Evolutionary conservation across 2,888 invertebrate genomes (phyloP).

Genomic region (Drosophila vallismaia): DNA sequence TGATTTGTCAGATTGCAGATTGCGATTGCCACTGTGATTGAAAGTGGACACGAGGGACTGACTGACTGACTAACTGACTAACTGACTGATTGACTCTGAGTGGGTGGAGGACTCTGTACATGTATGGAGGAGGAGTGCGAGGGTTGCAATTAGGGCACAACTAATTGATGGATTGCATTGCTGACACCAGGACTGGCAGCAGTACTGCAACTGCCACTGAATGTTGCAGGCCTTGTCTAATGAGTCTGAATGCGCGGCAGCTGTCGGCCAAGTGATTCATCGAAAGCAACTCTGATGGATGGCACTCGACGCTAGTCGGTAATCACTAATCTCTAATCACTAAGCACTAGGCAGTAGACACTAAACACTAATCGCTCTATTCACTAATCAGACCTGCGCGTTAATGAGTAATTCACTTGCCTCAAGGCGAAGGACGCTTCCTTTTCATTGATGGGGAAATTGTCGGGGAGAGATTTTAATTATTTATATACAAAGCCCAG

Average conservation of each 20-base stretch:
- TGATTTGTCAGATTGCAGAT: slow-evolving; percentile 52
- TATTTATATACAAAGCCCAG: not conserved
- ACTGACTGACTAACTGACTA: slow-evolving; percentile 14
- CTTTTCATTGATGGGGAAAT: not conserved
- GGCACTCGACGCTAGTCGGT: slow-evolving; percentile 31
- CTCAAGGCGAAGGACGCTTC: not conserved
- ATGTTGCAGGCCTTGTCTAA: slow-evolving; percentile 6
- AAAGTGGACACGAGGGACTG: slow-evolving; percentile 35
- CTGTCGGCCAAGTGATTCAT: slow-evolving; percentile 38
- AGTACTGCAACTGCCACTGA: not conserved
- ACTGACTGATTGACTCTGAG: not conserved
- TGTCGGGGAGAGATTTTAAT: not conserved
- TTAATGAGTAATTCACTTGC: slow-evolving; percentile 25
- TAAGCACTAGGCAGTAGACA: not conserved
- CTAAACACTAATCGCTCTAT: slow-evolving; percentile 30
- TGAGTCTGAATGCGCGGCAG: slow-evolving; percentile 20
- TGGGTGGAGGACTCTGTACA: not conserved
- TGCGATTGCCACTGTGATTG: slow-evolving; percentile 35
- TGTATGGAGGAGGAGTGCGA: not conserved
- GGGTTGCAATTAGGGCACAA: slow-evolving; percentile 39
- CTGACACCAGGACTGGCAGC: slow-evolving; percentile 1
- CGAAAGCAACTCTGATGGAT: slow-evolving; percentile 42
- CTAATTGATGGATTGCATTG: slow-evolving; percentile 41
- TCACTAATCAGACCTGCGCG: slow-evolving; percentile 29
- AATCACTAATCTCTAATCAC: slow-evolving; percentile 26